These are phyloP conservation scores for Nannoperca obscura DNA, from an alignment of 2,797 vertebrate genomes.

Conservation along the genomic window DNA sequence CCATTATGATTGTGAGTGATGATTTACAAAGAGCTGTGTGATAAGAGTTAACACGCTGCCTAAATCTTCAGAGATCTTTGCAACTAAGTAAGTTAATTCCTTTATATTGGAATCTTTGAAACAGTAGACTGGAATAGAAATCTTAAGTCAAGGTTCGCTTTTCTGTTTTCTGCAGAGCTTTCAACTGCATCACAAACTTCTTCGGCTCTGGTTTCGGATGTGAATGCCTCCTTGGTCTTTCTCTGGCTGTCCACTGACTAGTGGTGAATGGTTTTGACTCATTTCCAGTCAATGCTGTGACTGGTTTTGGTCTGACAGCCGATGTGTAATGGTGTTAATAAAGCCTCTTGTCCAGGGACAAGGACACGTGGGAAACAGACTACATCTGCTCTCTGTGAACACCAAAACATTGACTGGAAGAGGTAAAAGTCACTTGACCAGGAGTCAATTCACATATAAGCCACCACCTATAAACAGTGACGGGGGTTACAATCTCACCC, in stretches of 20 bases:
- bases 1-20: neutral
- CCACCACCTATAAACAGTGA: neutral
- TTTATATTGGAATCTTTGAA: no score
- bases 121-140: neutral
- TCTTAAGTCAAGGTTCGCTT: neutral
- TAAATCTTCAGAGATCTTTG: neutral
- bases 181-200: neutral
- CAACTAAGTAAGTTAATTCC: neutral
- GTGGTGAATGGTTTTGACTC: neutral
- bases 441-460: neutral
- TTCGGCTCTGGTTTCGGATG: neutral
- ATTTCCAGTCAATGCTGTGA: neutral
- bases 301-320: neutral
- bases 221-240: neutral
- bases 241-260: neutral
- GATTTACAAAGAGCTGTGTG: neutral
- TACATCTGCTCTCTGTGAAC: neutral
- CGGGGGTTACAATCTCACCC: neutral
- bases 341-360: neutral
- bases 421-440: rapidly evolving
- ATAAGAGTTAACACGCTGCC: neutral
- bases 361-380: neutral
- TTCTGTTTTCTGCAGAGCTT: neutral
- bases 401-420: neutral
- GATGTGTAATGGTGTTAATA: neutral